phyloP scores from a whole-genome alignment of 1,140 invertebrate genomes.

The Lethrus apterus region DNA sequence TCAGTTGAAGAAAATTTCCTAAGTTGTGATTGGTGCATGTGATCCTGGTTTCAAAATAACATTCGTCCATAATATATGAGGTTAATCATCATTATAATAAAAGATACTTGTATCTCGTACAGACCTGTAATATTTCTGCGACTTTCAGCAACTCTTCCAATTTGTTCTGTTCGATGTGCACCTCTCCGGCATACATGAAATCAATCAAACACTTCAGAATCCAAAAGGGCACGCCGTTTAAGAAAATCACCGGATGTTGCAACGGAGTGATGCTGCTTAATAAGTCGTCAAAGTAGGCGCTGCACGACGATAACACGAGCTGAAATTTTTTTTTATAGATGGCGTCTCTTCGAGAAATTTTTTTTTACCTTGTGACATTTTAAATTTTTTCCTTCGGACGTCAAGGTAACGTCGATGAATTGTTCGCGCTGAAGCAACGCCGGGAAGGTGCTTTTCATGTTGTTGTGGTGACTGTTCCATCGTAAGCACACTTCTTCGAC shows the following conservation, averaged over 20 bases:
- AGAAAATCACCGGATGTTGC: conserved; percentile 57
- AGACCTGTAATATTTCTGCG: conserved; percentile 43
- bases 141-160: conserved; percentile 40
- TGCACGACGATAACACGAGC: conserved; percentile 57
- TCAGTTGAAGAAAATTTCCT: neutral
- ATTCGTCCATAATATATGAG: too few species aligned
- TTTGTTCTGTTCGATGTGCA: conserved; percentile 43
- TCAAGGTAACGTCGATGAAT: conserved; percentile 51
- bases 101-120: conserved; percentile 1
- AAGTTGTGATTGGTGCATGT: too few species aligned
- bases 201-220: conserved; percentile 46
- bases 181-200: conserved; percentile 53
- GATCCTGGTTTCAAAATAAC: neutral
- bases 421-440: conserved; percentile 44
- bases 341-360: too few species aligned
- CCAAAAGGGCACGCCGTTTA: conserved; percentile 53
- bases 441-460: conserved; percentile 56
- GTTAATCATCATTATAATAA: conserved; percentile 1
- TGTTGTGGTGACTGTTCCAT: conserved; percentile 66
- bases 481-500: conserved; percentile 52
- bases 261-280: conserved; percentile 51
- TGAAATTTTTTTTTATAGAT: conserved; percentile 33
- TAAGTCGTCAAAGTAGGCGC: conserved; percentile 56
- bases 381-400: conserved; percentile 45
- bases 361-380: conserved; percentile 41